Evolutionary conservation across 1,140 invertebrate genomes (phyloP).

Genomic region (Pristionchus pacificus): DNA sequence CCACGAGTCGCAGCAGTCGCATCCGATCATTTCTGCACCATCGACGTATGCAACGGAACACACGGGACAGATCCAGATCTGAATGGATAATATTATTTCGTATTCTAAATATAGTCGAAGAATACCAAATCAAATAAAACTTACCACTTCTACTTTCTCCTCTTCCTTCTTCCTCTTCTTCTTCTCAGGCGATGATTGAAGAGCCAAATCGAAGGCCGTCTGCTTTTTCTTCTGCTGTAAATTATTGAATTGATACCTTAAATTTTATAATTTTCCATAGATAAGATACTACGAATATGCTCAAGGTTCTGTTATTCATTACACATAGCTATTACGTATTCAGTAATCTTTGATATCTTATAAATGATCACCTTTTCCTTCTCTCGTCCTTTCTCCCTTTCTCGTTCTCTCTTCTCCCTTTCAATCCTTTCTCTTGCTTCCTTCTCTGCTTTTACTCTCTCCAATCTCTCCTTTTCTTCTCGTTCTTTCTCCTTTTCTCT

Average conservation of each 20-base stretch:
- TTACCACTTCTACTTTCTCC: neutral
- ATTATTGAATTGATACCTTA: no score
- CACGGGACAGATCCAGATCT: slow-evolving; percentile 45
- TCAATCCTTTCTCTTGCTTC: neutral
- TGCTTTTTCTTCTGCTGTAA: neutral
- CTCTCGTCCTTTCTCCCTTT: slow-evolving; percentile 1
- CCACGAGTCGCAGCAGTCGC: slow-evolving; percentile 43
- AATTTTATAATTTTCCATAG: no score
- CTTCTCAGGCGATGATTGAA: no score
- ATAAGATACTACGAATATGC: no score
- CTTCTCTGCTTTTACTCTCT: slow-evolving; percentile 12
- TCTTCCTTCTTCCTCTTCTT: neutral
- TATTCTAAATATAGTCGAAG: neutral
- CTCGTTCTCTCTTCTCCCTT: slow-evolving; percentile 12
- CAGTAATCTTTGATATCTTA: slow-evolving; percentile 4
- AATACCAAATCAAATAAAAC: neutral
- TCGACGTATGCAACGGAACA: slow-evolving; percentile 46
- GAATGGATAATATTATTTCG: neutral
- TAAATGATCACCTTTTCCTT: slow-evolving; percentile 17
- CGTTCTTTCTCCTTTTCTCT: slow-evolving; percentile 10
- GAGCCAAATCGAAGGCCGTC: no score
- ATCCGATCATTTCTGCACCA: slow-evolving; percentile 46
- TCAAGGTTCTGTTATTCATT: no score
- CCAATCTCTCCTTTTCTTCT: slow-evolving; percentile 11
- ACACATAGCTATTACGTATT: neutral